A percentile compares a stretch with the other conserved stretches of the same genome.
These are phyloP conservation scores for Proctacanthus coquilletti DNA, from an alignment of 1,140 invertebrate species.

Conservation along the genomic window DNA sequence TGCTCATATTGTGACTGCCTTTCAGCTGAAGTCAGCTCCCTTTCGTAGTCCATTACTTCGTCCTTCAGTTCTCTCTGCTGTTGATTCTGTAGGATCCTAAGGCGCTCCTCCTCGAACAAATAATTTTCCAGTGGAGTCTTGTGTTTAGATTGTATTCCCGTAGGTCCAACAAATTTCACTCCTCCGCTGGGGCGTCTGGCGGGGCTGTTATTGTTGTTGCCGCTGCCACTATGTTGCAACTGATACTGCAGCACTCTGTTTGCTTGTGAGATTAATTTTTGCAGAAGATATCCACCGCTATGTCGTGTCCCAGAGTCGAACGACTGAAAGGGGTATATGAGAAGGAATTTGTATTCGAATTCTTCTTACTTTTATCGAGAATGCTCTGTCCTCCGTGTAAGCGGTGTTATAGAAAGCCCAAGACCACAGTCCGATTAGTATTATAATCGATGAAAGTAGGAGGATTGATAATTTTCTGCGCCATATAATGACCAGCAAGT, in stretches of 20 bases:
- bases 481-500: slow-evolving; percentile 25
- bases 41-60: slow-evolving; percentile 20
- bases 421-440: slow-evolving; percentile 23
- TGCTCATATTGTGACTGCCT: slow-evolving; percentile 25
- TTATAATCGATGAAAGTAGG: slow-evolving; percentile 14
- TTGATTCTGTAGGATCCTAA: slow-evolving; percentile 25
- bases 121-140: slow-evolving; percentile 13
- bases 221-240: slow-evolving; percentile 8
- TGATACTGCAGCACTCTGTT: slow-evolving; percentile 22
- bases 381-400: background rate
- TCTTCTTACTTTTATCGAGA: background rate
- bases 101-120: slow-evolving; percentile 23
- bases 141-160: slow-evolving; percentile 6
- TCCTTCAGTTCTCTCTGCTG: slow-evolving; percentile 20
- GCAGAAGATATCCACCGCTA: slow-evolving; percentile 22
- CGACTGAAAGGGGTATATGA: background rate
- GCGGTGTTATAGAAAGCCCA: slow-evolving; percentile 23
- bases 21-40: slow-evolving; percentile 21
- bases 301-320: slow-evolving; percentile 7
- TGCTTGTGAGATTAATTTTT: slow-evolving; percentile 25
- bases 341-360: background rate
- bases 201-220: slow-evolving; percentile 1
- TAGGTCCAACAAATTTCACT: slow-evolving; percentile 22
- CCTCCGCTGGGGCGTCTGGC: slow-evolving; percentile 12
- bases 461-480: slow-evolving; percentile 25